Evolutionary conservation across 2,888 invertebrate species (phyloP), one percentile per base, ranked within the genome.

Genomic region (Colostygia pectinataria): DNA sequence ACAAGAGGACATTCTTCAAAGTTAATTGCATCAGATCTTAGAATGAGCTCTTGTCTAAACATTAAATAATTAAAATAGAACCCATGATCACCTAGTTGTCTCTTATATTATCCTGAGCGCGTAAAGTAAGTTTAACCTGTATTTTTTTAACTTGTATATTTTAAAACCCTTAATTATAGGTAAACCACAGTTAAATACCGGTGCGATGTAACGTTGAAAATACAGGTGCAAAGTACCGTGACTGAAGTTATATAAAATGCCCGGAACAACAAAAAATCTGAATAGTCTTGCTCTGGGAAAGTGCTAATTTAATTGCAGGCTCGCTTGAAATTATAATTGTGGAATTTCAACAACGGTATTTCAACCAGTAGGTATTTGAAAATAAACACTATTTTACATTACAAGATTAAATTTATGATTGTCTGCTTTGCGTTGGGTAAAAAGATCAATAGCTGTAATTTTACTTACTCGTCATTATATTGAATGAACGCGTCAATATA

Each of bases 401-500:
- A 23, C 12, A 14, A 2, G 27, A 36, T 27, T 2, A 20, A 15
- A 28, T 13, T 36, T 14, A 42, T 18, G 4, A 31, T 10, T 39
- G 27, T n/a, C 27, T 8, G 13, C 9, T 27, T 32, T 32, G 15
- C 20, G 9, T 38, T 39, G 33, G 28, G 20, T 32, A 39, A 33
- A 24, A 38, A 33, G 8, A 23, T 33, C 13, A 39, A 39, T 39
- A 24, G 20, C 23, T 33, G 18, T 44, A 38, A 27, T 63, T 61
- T 66, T 65, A 49, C 57, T 50, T 20, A 20, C 6, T 42, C 50
- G 53, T 44, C 49, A 42, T 51, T 50, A 51, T 63, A 25, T n/a
- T 44, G 37, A 38, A 39, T 46, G 48, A 44, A 63, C 63, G 68
- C 67, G 68, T 68, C 69, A 64, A 77, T 72, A 71, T 71, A 72